These are phyloP conservation scores for Myrmophylax atrothorax DNA, from an alignment of 2,113 vertebrate species.

Conservation along the genomic window DNA sequence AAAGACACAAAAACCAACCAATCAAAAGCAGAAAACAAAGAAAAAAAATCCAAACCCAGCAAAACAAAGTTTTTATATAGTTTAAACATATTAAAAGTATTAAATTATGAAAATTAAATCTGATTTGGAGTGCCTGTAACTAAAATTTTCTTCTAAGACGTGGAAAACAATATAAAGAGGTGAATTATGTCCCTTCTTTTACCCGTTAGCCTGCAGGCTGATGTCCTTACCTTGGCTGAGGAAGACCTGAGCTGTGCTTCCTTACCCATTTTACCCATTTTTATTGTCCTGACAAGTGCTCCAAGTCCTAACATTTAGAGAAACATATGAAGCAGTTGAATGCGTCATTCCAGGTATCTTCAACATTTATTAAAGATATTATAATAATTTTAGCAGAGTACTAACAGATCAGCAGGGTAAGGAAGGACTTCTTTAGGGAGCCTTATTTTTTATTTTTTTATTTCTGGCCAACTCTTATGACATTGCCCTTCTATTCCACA, in stretches of 20 bases:
- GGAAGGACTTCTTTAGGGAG: neutral
- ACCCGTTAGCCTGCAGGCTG: too few relatives aligned
- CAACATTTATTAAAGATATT: neutral
- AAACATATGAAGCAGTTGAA: neutral
- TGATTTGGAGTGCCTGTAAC: neutral
- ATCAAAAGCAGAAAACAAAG: neutral
- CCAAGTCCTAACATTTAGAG: neutral
- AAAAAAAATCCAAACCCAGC: neutral
- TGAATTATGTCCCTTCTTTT: neutral
- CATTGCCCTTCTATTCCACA: neutral
- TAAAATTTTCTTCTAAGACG: neutral
- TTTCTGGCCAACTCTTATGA: neutral
- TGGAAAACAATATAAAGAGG: neutral
- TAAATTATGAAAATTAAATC: neutral
- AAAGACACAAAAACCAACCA: neutral
- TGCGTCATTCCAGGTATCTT: neutral
- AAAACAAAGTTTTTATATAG: neutral
- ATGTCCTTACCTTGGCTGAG: fast-evolving
- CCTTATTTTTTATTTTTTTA: neutral
- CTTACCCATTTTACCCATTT: neutral
- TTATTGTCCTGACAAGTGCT: neutral
- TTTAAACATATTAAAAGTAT: neutral
- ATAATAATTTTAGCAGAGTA: neutral
- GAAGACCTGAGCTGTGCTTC: neutral
- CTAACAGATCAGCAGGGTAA: neutral